Evolutionary conservation across 2,797 vertebrate species (phyloP).

Genomic region (Lepilemur septentrionalis): DNA sequence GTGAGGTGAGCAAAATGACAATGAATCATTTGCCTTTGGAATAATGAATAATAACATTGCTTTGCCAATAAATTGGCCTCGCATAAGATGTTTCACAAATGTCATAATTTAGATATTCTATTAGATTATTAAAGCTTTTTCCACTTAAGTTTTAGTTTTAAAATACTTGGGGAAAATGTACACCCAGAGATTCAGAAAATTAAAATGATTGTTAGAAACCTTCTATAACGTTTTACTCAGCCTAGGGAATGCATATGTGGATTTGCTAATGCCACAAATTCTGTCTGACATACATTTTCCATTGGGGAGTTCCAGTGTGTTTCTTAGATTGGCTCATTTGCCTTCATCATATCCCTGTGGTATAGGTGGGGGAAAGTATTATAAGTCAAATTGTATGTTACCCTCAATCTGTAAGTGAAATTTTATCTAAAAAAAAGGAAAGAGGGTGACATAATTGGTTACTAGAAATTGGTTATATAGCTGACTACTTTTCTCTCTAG

Average conservation of each 20-base stretch:
- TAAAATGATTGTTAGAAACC: not conserved
- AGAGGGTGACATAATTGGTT: not conserved
- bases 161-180: not conserved
- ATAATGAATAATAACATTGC: not conserved
- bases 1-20: not conserved
- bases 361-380: not conserved
- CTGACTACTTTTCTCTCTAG: not conserved
- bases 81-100: not conserved
- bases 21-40: not conserved
- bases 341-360: not conserved
- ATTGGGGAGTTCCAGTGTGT: not conserved
- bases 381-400: not conserved
- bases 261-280: not conserved
- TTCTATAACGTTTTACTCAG: not conserved
- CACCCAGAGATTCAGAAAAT: not conserved
- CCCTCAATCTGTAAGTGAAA: not conserved
- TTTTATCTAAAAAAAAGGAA: not conserved
- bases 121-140: not conserved
- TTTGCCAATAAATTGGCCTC: not conserved
- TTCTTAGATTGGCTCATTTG: not conserved
- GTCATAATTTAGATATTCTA: not conserved
- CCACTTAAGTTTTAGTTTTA: constrained; percentile 16
- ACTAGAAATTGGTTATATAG: not conserved
- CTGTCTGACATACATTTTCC: not conserved
- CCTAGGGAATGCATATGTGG: not conserved